phyloP scores from a whole-genome alignment of 2,888 invertebrate species.

The Eupithecia inturbata region DNA sequence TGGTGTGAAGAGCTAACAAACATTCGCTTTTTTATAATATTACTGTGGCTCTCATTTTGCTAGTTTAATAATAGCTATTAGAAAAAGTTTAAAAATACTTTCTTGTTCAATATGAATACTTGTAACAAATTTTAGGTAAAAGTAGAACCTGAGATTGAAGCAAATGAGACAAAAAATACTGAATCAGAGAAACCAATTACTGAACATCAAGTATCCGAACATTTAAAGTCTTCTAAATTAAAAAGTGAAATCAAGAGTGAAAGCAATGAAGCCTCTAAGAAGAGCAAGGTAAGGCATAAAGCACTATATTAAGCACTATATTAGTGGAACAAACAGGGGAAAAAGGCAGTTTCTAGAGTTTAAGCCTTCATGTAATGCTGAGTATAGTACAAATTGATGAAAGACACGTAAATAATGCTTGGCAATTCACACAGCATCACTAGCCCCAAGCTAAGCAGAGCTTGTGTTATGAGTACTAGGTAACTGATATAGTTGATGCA shows the following conservation, averaged over 20 bases:
- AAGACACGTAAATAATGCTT: neutral
- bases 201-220: neutral
- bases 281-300: constrained; percentile 23
- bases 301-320: neutral
- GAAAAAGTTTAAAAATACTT: neutral
- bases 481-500: too few species aligned
- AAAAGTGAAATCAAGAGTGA: constrained; percentile 39
- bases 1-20: too few species aligned
- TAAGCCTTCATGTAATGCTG: neutral
- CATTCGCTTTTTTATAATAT: too few species aligned
- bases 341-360: neutral
- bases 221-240: constrained; percentile 5
- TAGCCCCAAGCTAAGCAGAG: too few species aligned
- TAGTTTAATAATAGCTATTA: too few species aligned
- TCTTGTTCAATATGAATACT: neutral
- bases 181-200: neutral
- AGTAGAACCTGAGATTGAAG: constrained; percentile 19
- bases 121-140: constrained; percentile 23
- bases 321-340: neutral
- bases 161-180: constrained; percentile 14
- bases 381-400: neutral
- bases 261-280: constrained; percentile 22
- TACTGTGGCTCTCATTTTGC: too few species aligned
- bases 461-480: neutral
- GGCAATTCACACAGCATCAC: neutral